Base-by-base conservation (phyloP, 2,797 vertebrate genomes). In the Aulostomus chinensis region DNA sequence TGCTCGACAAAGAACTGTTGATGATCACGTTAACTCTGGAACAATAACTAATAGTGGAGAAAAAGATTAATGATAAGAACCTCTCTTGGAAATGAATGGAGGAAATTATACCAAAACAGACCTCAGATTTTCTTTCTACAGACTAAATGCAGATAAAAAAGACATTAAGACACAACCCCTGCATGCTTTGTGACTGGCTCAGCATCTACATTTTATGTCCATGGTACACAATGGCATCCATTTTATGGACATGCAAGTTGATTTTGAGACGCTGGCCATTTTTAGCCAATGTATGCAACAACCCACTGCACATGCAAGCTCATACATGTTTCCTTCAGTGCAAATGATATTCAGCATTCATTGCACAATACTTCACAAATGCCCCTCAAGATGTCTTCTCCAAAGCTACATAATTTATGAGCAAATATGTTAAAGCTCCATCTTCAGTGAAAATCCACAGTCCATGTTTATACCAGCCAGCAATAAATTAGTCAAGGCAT, bases 401-500 rank as follows among this genome's bases (percentile, higher is more conserved):
- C 4, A 3, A 2, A 24, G 22, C 9, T 16, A 26, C 11, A 32
- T 36, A 18, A 29, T 59, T 47, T 18, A 28, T 9, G 30, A 25
- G 35, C 16, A 49, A 37, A 59, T 28, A 32, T 28, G 16, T 69
- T 37, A 9, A 45, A 28, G 7, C 37, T 52, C 61, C 24, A 52
- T 54, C 38, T 13, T 20, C 8, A 4, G 14, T 5, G 3, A 64
- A 39, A 68, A 61, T 59, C 60, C 56, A 49, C 3, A 3, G 25
- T 17, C 20, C 53, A 4, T 42, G 34, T 68, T 71, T 28, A 41
- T 4, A 5, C 32, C 34, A 52, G 10, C 8, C 30, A 40, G 16
- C 51, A 66, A 59, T 49, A 15, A 52, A 58, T 70, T 58, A 55
- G 17, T 37, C n/a, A n/a, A n/a, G n/a, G n/a, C n/a, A n/a, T n/a